Evolutionary conservation across 2,797 vertebrate species (phyloP).

Genomic region (Sciaenops ocellatus): DNA sequence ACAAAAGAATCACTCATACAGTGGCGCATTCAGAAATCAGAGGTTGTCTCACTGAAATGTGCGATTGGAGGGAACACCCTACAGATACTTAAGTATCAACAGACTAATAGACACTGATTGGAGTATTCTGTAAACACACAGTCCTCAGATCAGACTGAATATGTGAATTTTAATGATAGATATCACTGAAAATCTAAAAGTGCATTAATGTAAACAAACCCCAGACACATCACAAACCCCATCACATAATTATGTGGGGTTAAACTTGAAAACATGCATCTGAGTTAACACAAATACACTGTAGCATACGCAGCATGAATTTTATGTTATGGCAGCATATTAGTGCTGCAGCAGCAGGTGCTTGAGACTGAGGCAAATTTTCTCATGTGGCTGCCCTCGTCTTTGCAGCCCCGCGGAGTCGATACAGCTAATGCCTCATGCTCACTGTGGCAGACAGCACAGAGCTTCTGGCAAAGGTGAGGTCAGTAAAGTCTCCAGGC

Average conservation of each 20-base stretch:
- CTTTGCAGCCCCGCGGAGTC: conserved; percentile 44
- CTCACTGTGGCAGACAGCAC: conserved; percentile 42
- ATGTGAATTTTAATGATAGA: conserved; percentile 9
- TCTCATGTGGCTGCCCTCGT: conserved; percentile 50
- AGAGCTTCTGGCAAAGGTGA: conserved; percentile 11
- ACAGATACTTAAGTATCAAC: conserved; percentile 5
- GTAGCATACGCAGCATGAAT: neutral
- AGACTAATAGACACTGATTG: conserved; percentile 3
- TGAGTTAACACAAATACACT: neutral
- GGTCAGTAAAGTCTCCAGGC: conserved; percentile 1
- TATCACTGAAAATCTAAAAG: neutral
- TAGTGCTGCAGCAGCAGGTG: conserved; percentile 42
- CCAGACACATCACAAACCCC: conserved; percentile 5
- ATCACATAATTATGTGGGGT: neutral
- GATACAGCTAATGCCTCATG: conserved; percentile 16
- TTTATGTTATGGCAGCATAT: conserved; percentile 9
- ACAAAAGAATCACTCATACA: conserved; percentile 40
- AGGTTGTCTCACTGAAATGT: conserved; percentile 38
- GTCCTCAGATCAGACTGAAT: conserved; percentile 3
- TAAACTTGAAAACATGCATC: neutral
- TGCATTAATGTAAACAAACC: neutral
- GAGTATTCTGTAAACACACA: conserved; percentile 26
- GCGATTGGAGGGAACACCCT: conserved; percentile 17
- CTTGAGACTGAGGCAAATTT: conserved; percentile 33
- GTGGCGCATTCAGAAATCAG: conserved; percentile 17